Base-by-base conservation (phyloP, 2,888 invertebrate genomes). In the Resseliella maxima region DNA sequence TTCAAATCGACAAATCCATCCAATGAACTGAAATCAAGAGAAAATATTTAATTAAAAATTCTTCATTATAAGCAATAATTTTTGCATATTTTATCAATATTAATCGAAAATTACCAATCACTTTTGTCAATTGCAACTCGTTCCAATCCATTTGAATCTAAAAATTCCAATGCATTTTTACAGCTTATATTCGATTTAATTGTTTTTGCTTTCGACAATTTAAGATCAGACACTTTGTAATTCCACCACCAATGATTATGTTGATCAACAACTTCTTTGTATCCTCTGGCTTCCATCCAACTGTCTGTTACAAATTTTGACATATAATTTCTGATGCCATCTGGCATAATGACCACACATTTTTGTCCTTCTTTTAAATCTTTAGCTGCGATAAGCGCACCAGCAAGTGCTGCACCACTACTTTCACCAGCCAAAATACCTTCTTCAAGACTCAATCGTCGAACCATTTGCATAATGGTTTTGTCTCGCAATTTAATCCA, bases 311-410 rank as follows among this genome's bases (percentile, higher is more conserved):
- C 94, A 91, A 98, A 98, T 91, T 99, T 99, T 21, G 98, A 97
- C 96, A 99, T 96, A 91, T 99, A 99, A 92, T 99, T 99, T 88
- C 99, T 94, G 87, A 99, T 95, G 88, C 97, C 96, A 91, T 99
- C 99, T 0, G 99, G 98, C 85, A 99, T 91, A 85, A 99, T 90
- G 0, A 99, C 96, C 8, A 99, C 99, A 89, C 98, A 90, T 87
- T 91, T 92, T 91, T 99, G 96, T 0, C 95, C 96, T 88, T 94
- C 94, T 88, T 95, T 94, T 86, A 99, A 91, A 38, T 85, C 54
- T 88, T 94, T 94, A 0, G 96, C 96, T 2, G 94, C 93, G 90
- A 94, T 91, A 6, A 98, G 38, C 18, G 83, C 97, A 83, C 93
- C 95, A 89, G 92, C 92, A 92, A 98, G 92, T 0, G 95, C 96